These are phyloP conservation scores for Lepidurus apus DNA, from an alignment of 1,140 invertebrate genomes.

Conservation along the genomic window DNA sequence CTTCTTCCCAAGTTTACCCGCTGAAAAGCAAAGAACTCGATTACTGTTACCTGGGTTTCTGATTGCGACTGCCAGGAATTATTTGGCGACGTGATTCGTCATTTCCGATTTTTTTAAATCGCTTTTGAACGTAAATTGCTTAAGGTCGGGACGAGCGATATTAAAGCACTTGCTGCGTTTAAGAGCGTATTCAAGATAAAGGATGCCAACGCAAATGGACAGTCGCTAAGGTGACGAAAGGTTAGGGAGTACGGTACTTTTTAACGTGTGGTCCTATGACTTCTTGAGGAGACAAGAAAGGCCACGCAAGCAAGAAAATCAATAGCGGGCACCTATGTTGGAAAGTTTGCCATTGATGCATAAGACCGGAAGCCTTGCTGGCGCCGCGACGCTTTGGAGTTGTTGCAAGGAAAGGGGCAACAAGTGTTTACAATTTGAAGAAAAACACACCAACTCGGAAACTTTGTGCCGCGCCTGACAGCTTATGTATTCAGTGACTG, in stretches of 20 bases:
- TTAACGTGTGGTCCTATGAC: not conserved
- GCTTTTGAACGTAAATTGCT: too few species aligned
- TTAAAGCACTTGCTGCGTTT: not conserved
- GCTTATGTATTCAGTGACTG: not conserved
- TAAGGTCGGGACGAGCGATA: too few species aligned
- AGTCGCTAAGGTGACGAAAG: not conserved
- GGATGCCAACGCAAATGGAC: not conserved
- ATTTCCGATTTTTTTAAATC: too few species aligned
- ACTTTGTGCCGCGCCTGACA: not conserved
- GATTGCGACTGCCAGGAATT: not conserved
- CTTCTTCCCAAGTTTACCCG: not conserved
- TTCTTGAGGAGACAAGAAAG: not conserved
- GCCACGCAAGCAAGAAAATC: conserved; percentile 5
- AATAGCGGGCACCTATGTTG: not conserved
- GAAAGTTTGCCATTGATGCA: conserved; percentile 13
- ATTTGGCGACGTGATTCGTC: not conserved
- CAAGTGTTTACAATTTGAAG: not conserved
- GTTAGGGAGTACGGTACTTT: not conserved
- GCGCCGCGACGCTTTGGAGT: not conserved
- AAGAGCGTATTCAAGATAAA: not conserved
- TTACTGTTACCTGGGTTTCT: not conserved
- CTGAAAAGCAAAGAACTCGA: not conserved
- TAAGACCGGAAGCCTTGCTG: not conserved
- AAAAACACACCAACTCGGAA: not conserved
- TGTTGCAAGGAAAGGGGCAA: not conserved